Evolutionary conservation across 92 coral and sea anemone genomes (phyloP).

Genomic region (Actinostola sp.): DNA sequence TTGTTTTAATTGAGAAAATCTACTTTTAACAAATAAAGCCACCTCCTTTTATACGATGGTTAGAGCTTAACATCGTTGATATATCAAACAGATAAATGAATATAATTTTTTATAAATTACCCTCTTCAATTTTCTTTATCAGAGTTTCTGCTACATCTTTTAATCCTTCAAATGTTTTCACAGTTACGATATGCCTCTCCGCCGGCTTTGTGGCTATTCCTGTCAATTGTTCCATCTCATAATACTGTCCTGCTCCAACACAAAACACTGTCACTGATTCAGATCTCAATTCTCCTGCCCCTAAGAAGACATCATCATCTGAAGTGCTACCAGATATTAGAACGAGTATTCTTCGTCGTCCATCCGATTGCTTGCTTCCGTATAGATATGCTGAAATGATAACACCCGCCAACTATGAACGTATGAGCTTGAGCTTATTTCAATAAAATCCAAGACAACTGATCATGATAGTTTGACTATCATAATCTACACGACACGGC

Average conservation of each 20-base stretch:
- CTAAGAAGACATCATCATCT: constrained; percentile 75
- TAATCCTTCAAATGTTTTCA: constrained; percentile 27
- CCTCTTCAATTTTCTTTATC: constrained; percentile 73
- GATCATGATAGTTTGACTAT: neutral
- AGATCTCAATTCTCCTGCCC: constrained; percentile 58
- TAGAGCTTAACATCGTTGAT: too few relatives aligned
- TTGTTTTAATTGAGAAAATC: too few relatives aligned
- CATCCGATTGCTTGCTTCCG: constrained; percentile 76
- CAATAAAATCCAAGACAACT: too few relatives aligned
- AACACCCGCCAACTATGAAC: neutral
- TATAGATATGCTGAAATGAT: constrained; percentile 30
- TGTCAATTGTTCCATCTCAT: constrained; percentile 60
- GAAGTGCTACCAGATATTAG: constrained; percentile 77
- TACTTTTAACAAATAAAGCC: too few relatives aligned
- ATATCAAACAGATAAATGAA: too few relatives aligned
- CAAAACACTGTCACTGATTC: constrained; percentile 67
- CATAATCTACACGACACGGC: neutral
- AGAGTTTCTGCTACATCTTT: constrained; percentile 38
- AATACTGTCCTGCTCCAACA: constrained; percentile 69
- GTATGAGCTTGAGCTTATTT: too few relatives aligned
- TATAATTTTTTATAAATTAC: too few relatives aligned
- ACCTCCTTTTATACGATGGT: too few relatives aligned
- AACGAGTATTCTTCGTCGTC: constrained; percentile 74
- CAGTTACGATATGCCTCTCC: constrained; percentile 54
- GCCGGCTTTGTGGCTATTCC: constrained; percentile 69